Evolutionary conservation across 92 coral and sea anemone species (phyloP).

Genomic region (Nematostella vectensis): DNA sequence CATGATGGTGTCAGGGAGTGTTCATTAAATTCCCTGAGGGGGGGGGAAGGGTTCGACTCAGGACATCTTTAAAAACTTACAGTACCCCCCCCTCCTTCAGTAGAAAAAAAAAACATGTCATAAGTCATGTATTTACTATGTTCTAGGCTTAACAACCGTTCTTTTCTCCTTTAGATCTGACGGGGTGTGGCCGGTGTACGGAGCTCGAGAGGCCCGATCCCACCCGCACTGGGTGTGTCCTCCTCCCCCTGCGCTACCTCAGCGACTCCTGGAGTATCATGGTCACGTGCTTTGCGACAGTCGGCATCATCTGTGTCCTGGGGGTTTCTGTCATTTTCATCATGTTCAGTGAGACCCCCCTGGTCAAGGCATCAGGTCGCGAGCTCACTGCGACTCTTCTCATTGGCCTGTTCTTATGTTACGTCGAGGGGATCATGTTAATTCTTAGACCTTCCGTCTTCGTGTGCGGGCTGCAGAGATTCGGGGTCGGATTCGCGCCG

Average conservation of each 20-base stretch:
- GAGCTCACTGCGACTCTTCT: constrained; percentile 75
- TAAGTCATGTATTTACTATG: no score
- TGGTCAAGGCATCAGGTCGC: constrained; percentile 94
- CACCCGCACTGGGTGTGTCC: constrained; percentile 53
- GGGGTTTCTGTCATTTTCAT: constrained; percentile 39
- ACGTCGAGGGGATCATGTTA: constrained; percentile 50
- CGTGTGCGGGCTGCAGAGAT: constrained; percentile 77
- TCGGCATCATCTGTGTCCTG: constrained; percentile 63
- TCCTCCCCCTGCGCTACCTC: constrained; percentile 68
- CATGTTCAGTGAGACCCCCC: constrained; percentile 62
- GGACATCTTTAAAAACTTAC: no score
- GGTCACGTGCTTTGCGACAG: constrained; percentile 57
- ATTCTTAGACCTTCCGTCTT: constrained; percentile 53
- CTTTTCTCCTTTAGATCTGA: constrained; percentile 12
- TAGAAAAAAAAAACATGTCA: no score
- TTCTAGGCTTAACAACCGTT: no score
- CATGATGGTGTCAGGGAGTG: no score
- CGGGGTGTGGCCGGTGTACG: constrained; percentile 47
- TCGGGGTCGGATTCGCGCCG: constrained; percentile 75
- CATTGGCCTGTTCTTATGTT: constrained; percentile 67
- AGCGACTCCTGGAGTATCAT: constrained; percentile 52
- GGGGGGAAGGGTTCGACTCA: no score
- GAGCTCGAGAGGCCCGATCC: constrained; percentile 50
- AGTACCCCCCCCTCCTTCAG: no score
- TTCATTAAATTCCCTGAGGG: no score